Evolutionary conservation across 2,113 vertebrate species (phyloP).

Genomic region (Catharus minimus): DNA sequence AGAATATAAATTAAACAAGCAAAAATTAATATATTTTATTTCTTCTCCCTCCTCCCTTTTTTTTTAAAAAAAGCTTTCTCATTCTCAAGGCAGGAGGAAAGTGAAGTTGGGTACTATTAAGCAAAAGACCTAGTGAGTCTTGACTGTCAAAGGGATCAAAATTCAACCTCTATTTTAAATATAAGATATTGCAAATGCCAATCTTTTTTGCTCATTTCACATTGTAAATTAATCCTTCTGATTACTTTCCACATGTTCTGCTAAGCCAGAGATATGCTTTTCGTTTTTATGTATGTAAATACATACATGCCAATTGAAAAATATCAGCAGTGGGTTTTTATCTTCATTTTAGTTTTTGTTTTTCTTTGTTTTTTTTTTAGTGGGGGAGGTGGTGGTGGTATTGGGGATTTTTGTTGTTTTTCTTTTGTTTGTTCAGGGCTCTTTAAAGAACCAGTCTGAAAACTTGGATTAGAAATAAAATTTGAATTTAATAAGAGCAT

Average conservation of each 20-base stretch:
- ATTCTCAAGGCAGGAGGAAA: neutral
- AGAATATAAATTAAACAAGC: neutral
- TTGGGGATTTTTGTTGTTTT: neutral
- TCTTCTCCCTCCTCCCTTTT: rapidly evolving
- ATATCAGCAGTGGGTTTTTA: neutral
- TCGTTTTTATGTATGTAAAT: neutral
- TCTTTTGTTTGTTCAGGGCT: neutral
- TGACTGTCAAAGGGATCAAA: neutral
- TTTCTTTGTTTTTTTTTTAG: neutral
- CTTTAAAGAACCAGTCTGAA: neutral
- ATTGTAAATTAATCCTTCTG: neutral
- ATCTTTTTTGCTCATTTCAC: rapidly evolving
- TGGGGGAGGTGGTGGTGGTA: rapidly evolving
- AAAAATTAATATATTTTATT: neutral
- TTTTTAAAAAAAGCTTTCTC: neutral
- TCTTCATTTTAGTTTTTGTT: neutral
- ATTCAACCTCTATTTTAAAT: neutral
- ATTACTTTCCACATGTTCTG: neutral
- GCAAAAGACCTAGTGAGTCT: neutral
- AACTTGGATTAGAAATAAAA: neutral
- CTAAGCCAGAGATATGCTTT: neutral
- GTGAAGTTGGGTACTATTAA: neutral
- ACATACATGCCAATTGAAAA: neutral
- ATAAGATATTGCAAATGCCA: neutral
- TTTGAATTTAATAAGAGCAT: neutral